Base-by-base conservation (phyloP, 2,888 invertebrate genomes). In the Pegoplata infirma region DNA sequence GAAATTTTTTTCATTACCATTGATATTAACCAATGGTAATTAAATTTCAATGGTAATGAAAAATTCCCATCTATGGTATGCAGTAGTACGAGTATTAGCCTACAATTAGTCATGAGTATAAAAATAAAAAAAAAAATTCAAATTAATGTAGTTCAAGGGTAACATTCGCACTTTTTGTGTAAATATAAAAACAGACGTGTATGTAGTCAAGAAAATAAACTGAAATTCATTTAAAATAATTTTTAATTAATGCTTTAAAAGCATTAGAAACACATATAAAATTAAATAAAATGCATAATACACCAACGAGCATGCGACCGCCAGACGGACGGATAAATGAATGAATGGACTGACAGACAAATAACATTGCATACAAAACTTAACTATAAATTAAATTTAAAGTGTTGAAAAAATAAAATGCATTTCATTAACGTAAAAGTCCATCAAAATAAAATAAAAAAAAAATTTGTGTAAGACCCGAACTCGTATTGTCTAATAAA, bases 91-190 rank as follows among this genome's bases (percentile, higher is more conserved):
- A n/a, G 10, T 8, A 66, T 51, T 53, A 59, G 58, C 61, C 61
- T 68, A 55, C 61, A 75, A 61, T 68, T 75, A 75, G 55, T 61
- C 53, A 61, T 69, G 28, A 44, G 47, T 49, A 44, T 19, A 51
- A 23, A 32, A 59, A n/a, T 19, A 47, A 72, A 61, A 7, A 7
- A 56, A 7, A n/a, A 16, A 51, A 63, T 40, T 47, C 28, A 53
- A 59, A 40, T 17, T 47, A 75, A 79, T 79, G 63, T 75, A 58
- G 79, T 72, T 79, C 79, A 79, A 79, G 79, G 79, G 23, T 63
- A 63, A 36, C 59, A 79, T 58, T 79, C 67, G 75, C 75, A 79
- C 75, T 75, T 71, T 71, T 69, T 68, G 32, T 77, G 49, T 47
- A 59, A 46, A 66, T 36, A 61, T 36, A 44, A 5, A 17, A 40